Base-by-base conservation (phyloP, 2,797 vertebrate species). In the Zonotrichia albicollis region DNA sequence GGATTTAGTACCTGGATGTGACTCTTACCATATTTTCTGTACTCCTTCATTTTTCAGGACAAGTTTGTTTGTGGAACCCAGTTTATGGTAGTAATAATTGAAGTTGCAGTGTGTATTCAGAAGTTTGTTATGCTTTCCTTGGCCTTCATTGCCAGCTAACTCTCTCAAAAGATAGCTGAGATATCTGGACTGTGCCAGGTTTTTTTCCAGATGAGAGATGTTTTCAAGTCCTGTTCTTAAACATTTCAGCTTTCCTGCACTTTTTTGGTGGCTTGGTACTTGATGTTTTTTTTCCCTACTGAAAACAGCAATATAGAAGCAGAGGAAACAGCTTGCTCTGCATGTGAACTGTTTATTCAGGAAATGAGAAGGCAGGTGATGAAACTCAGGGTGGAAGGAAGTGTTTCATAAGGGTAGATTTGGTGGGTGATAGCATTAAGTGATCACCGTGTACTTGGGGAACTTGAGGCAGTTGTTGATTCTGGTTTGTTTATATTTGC, bases 291-390 rank as follows among this genome's bases (percentile, higher is more conserved):
- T 73, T 43, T 7, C 6, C 5, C 6, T 62, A 82, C 32, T 67
- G 68, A 85, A 80, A 80, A 21, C 32, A 80, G 16, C 50, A 77
- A 4, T 65, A 74, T 29, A 74, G 68, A 87, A 93, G 55, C 22
- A 77, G 70, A 94, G 82, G 89, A 93, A 95, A 51, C n/a, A 15
- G 46, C 58, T 87, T 76, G 32, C 50, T 85, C 70, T 77, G 68
- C 36, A 12, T 8, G 8, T 57, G 64, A 21, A 58, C 61, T 93
- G 78, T 85, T 93, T 89, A 65, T 89, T 80, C 43, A 77, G 81
- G 92, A 95, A 94, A 62, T 60, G 58, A 93, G 73, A 74, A 75
- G 78, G 78, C 84, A 93, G 73, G 68, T 95, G 92, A 75, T 95
- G 93, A 95, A 95, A 95, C 27, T 74, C 1, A 1, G 16, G 14